Evolutionary conservation across 2,113 vertebrate species (phyloP).

Genomic region (Potamarius usumacintae): DNA sequence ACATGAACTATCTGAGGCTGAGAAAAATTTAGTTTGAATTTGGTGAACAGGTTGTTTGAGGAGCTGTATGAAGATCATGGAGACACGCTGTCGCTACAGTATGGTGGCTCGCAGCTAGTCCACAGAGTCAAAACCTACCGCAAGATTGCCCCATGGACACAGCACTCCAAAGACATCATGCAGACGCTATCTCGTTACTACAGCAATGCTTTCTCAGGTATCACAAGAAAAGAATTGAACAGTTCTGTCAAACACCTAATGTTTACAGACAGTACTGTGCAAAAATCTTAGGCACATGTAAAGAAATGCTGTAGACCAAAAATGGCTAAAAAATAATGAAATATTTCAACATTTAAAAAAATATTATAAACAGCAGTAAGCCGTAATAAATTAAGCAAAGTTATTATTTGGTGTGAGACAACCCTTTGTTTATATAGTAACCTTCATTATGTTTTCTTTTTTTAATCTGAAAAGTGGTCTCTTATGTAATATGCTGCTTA

Average conservation of each 20-base stretch:
- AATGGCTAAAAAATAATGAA: too few relatives aligned
- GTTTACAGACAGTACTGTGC: neutral
- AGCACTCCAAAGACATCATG: slow-evolving; percentile 98
- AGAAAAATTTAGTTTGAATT: neutral
- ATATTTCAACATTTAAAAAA: too few relatives aligned
- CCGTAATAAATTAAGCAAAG: too few relatives aligned
- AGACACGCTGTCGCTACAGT: slow-evolving; percentile 95
- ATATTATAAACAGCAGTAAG: too few relatives aligned
- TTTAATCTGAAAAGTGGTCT: too few relatives aligned
- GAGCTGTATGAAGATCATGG: slow-evolving; percentile 98
- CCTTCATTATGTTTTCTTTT: too few relatives aligned
- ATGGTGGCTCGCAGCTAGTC: slow-evolving; percentile 95
- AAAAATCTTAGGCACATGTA: too few relatives aligned
- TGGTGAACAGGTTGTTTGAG: slow-evolving; percentile 85
- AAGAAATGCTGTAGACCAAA: too few relatives aligned
- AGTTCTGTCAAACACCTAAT: neutral
- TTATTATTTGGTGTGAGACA: too few relatives aligned
- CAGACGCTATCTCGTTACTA: slow-evolving; percentile 95
- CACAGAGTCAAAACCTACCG: slow-evolving; percentile 97
- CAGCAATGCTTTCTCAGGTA: slow-evolving; percentile 97
- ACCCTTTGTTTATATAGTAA: too few relatives aligned
- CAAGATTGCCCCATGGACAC: slow-evolving; percentile 97
- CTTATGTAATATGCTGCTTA: too few relatives aligned
- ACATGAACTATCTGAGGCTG: neutral
- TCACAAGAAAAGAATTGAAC: neutral